A percentile compares a stretch with the other conserved stretches of the same genome.
phyloP scores from a whole-genome alignment of 2,797 vertebrate species.

The Onychomys torridus region DNA sequence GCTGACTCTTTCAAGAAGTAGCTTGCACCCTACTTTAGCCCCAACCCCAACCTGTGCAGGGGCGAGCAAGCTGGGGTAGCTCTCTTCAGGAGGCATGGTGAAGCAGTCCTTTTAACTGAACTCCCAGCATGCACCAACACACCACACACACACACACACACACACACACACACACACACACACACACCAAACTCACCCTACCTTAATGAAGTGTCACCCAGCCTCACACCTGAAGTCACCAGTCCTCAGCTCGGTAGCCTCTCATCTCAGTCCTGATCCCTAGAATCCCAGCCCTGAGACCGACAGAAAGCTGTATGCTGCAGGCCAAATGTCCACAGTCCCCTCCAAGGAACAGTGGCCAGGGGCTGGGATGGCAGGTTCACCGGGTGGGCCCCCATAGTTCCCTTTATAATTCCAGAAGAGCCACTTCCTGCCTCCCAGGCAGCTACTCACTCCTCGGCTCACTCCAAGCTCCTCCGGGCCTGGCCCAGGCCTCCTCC shows the following conservation, averaged over 20 bases:
- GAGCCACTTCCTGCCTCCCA: conserved; percentile 58
- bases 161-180: background rate
- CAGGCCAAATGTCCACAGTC: background rate
- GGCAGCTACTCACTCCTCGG: background rate
- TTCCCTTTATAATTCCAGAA: background rate
- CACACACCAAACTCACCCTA: background rate
- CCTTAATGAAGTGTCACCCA: background rate
- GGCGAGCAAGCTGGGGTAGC: background rate
- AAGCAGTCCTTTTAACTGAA: background rate
- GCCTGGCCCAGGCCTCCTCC: conserved; percentile 39
- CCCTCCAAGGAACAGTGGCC: background rate
- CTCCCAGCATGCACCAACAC: background rate
- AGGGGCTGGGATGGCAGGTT: background rate
- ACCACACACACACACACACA: background rate
- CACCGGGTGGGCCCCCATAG: conserved; percentile 9
- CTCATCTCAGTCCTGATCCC: background rate
- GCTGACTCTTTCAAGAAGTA: background rate
- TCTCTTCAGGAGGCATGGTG: background rate
- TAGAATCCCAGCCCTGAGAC: background rate
- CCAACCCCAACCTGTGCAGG: background rate
- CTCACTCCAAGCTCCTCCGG: conserved; percentile 59
- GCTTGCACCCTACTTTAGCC: too few relatives aligned
- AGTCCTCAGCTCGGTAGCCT: background rate
- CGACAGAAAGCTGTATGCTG: background rate
- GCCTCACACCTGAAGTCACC: background rate